Evolutionary conservation across 1,140 invertebrate species (phyloP).

Genomic region (Danaus melanippus): DNA sequence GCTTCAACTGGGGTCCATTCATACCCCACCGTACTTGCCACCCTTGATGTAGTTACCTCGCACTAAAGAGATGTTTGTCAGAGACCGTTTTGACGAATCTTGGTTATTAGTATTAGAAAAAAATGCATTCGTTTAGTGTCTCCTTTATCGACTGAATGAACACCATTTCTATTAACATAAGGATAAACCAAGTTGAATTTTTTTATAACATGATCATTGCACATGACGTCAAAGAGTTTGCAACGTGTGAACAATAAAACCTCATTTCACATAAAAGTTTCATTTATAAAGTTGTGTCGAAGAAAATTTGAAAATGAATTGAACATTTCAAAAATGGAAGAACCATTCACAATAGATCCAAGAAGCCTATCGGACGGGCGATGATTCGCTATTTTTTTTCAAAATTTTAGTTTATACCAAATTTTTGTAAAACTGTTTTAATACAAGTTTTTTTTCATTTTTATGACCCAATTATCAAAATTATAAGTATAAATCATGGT

Average conservation of each 20-base stretch:
- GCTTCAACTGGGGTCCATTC: conserved; percentile 30
- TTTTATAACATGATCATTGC: too few relatives aligned
- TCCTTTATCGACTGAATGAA: conserved; percentile 6
- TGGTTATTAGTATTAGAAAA: conserved; percentile 9
- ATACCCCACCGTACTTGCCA: conserved; percentile 28
- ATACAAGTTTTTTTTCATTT: conserved; percentile 45
- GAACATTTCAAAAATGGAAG: conserved; percentile 24
- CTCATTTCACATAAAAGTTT: conserved; percentile 9
- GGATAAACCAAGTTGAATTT: not conserved
- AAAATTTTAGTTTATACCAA: conserved; percentile 53
- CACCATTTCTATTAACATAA: not conserved
- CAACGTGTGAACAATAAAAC: not conserved
- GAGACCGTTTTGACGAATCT: conserved; percentile 5
- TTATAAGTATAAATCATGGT: conserved; percentile 56
- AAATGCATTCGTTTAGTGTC: not conserved
- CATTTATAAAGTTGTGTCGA: too few relatives aligned
- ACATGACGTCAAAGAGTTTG: too few relatives aligned
- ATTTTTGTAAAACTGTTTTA: conserved; percentile 58
- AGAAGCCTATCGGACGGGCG: conserved; percentile 41
- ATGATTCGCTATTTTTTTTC: conserved; percentile 53
- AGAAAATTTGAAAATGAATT: conserved; percentile 13
- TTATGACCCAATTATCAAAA: conserved; percentile 39
- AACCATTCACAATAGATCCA: conserved; percentile 34
- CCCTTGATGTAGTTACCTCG: conserved; percentile 32
- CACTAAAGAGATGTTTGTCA: conserved; percentile 10